Percentiles rank a stretch among this genome's conserved stretches.
Evolutionary conservation across 2,797 vertebrate genomes (phyloP).

Genomic region (Phrynocephalus guinanensis): DNA sequence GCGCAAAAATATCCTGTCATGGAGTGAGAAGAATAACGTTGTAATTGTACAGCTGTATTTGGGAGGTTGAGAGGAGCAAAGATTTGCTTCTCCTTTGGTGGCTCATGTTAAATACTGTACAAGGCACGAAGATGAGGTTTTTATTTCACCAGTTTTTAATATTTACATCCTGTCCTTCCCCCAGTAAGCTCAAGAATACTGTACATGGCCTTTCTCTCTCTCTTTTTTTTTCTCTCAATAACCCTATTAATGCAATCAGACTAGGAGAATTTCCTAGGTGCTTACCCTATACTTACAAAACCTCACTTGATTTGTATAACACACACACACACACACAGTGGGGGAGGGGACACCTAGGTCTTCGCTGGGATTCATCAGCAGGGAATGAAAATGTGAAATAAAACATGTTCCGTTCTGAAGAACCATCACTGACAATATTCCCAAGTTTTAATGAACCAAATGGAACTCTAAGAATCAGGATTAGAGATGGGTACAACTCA

Average conservation of each 20-base stretch:
- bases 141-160: too few relatives aligned
- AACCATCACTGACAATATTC: background rate
- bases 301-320: background rate
- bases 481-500: background rate
- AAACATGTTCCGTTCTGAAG: background rate
- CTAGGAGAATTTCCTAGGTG: background rate
- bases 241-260: background rate
- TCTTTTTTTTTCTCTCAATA: background rate
- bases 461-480: background rate
- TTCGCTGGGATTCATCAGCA: background rate
- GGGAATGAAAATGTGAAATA: background rate
- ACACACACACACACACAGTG: too few relatives aligned
- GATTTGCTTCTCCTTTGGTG: too few relatives aligned
- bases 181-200: background rate
- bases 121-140: too few relatives aligned
- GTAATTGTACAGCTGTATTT: too few relatives aligned
- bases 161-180: too few relatives aligned
- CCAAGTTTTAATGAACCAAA: slow-evolving; percentile 2
- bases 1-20: too few relatives aligned
- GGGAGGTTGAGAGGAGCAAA: too few relatives aligned
- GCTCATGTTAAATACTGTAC: too few relatives aligned
- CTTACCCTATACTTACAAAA: background rate
- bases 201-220: background rate
- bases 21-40: too few relatives aligned
- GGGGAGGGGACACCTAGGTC: too few relatives aligned